Conservation (phyloP, 2,113 vertebrate genomes). For the Cranoglanis bouderius region DNA sequence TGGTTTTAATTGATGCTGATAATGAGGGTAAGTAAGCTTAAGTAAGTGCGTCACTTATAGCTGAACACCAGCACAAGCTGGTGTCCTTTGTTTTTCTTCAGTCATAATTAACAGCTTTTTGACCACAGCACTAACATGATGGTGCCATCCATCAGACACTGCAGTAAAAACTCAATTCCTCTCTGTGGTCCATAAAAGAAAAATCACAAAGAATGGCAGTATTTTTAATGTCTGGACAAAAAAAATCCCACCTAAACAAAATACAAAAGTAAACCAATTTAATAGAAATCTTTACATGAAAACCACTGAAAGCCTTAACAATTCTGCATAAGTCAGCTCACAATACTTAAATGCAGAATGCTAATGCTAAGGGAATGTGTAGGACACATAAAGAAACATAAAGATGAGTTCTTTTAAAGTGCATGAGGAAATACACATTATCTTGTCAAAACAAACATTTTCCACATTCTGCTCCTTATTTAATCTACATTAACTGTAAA, state of each 20-base stretch:
- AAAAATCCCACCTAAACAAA: background rate
- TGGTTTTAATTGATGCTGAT: constrained; percentile 71
- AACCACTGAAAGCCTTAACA: background rate
- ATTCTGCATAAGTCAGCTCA: background rate
- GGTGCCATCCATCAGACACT: no score
- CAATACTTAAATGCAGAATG: background rate
- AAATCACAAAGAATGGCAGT: background rate
- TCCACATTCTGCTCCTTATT: background rate
- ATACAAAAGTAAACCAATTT: background rate
- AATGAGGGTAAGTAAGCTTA: constrained; percentile 73
- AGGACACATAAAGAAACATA: background rate
- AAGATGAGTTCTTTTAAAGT: background rate
- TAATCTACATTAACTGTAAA: background rate
- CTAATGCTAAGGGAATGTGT: background rate
- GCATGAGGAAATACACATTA: background rate
- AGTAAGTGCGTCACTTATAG: constrained; percentile 65
- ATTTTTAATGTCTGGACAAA: constrained; percentile 26
- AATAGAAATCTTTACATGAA: background rate
- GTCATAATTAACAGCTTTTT: constrained; percentile 54
- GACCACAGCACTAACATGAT: background rate
- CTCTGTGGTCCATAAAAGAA: constrained; percentile 19
- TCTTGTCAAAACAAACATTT: background rate
- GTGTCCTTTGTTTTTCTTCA: constrained; percentile 56
- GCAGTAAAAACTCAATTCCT: background rate
- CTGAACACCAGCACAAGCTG: constrained; percentile 57